Evolutionary conservation across 2,113 vertebrate genomes (phyloP), one percentile per base, ranked within the genome.

Genomic region (Perognathus longimembris): DNA sequence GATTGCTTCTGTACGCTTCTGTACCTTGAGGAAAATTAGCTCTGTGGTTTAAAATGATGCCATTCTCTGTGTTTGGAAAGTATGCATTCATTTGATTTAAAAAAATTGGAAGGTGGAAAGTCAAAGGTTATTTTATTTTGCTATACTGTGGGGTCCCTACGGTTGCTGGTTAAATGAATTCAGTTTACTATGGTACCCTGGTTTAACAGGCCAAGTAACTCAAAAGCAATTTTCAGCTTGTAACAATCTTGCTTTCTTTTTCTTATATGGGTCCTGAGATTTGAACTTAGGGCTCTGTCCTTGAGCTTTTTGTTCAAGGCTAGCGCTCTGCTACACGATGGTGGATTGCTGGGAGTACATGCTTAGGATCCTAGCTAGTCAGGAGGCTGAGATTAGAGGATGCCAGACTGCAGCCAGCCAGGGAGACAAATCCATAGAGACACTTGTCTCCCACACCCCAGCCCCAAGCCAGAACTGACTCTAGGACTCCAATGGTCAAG

Each of bases 51-150:
- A 38, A 90, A 90, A 88, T 36, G n/a, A 32, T 73, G 38, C 24
- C 9, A n/a, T 4, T 74, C 18, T 92, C 54, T 82, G 45, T 30
- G 26, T 40, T 14, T 88, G 17, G 85, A 71, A 85, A 83, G 66
- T 61, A 42, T 26, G 34, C 24, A 66, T 93, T 93, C 26, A 59
- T 87, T 76, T 86, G n/a, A 63, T 85, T 15, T 78, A 78, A 88
- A 71, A 30, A 28, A 73, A 50, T 45, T 45, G 45, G 12, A 82
- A 67, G 6, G 50, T 6, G 57, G 4, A 63, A 80, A 82, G 30
- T 21, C 42, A 73, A 59, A 89, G 64, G 30, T 34, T 59, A 11
- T 78, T 20, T 59, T 50, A 45, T 50, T 63, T 69, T 83, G 75
- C 82, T 57, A 42, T 40, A 45, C 24, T 26, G 2, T 26, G 54